phyloP scores from a whole-genome alignment of 2,888 invertebrate genomes.

The Cheilosia vernalis region DNA sequence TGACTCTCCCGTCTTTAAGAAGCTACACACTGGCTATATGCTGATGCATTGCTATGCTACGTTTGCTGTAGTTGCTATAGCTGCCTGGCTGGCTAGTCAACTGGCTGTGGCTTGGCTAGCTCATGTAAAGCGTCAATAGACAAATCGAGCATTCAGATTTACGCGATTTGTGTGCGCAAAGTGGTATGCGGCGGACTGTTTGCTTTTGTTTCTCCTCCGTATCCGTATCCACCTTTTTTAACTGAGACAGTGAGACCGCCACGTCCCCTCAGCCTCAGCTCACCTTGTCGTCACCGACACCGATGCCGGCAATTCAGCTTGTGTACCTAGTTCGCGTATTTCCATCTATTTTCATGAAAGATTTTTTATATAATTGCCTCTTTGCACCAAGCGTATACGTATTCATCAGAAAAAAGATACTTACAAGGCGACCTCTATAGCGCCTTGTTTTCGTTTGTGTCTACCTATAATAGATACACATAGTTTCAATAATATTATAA shows the following conservation, averaged over 20 bases:
- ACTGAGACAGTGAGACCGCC: background rate
- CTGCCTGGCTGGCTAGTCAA: conserved; percentile 38
- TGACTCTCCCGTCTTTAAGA: conserved; percentile 44
- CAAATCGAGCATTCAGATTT: conserved; percentile 75
- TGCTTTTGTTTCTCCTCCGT: conserved; percentile 63
- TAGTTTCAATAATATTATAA: conserved; percentile 73
- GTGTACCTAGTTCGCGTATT: conserved; percentile 49
- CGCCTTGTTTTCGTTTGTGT: conserved; percentile 65
- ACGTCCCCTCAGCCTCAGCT: background rate
- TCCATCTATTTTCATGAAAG: conserved; percentile 65
- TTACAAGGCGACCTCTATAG: conserved; percentile 69
- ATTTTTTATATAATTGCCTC: conserved; percentile 72
- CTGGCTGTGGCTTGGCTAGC: conserved; percentile 42
- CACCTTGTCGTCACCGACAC: background rate
- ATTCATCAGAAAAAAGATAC: conserved; percentile 67
- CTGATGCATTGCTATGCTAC: conserved; percentile 30
- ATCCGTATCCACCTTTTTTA: conserved; percentile 61
- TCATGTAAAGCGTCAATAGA: conserved; percentile 74
- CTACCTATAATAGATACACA: conserved; percentile 69
- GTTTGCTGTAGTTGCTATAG: conserved; percentile 2
- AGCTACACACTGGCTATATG: conserved; percentile 31
- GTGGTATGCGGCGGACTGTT: conserved; percentile 53
- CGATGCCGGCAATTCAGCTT: background rate
- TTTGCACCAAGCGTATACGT: conserved; percentile 57
- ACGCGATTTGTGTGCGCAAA: conserved; percentile 72